Evolutionary conservation across 2,888 invertebrate species (phyloP).

Genomic region (Polyploca ridens): DNA sequence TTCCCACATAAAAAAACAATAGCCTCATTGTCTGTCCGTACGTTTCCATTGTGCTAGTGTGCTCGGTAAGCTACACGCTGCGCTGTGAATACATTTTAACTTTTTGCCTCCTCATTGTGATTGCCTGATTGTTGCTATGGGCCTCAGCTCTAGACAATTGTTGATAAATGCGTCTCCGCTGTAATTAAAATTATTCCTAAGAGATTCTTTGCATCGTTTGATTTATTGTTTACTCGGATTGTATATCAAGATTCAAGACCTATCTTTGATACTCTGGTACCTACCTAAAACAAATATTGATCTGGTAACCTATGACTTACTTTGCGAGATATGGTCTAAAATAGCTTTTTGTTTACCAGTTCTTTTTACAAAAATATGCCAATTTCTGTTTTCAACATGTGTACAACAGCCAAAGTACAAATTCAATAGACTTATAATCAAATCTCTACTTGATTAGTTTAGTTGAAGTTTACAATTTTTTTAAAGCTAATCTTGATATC

Average conservation of each 20-base stretch:
- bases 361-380: no score
- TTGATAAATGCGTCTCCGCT: background rate
- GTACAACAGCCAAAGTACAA: no score
- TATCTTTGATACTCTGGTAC: no score
- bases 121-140: conserved; percentile 5
- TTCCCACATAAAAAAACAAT: conserved; percentile 14
- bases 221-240: background rate
- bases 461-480: background rate
- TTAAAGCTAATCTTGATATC: background rate
- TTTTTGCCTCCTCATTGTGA: conserved; percentile 9
- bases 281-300: no score
- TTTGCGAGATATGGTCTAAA: no score
- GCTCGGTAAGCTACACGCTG: conserved; percentile 4
- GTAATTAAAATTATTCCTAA: background rate
- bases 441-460: background rate
- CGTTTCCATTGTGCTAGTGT: conserved; percentile 1
- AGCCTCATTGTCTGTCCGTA: conserved; percentile 10
- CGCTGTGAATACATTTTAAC: conserved; percentile 6
- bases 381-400: no score
- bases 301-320: no score
- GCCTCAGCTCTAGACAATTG: background rate
- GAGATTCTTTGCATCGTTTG: background rate
- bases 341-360: no score
- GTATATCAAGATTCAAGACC: no score
- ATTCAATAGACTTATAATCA: no score